These are phyloP conservation scores for Patella caerulea DNA, from an alignment of 2,888 invertebrate species.

Conservation along the genomic window DNA sequence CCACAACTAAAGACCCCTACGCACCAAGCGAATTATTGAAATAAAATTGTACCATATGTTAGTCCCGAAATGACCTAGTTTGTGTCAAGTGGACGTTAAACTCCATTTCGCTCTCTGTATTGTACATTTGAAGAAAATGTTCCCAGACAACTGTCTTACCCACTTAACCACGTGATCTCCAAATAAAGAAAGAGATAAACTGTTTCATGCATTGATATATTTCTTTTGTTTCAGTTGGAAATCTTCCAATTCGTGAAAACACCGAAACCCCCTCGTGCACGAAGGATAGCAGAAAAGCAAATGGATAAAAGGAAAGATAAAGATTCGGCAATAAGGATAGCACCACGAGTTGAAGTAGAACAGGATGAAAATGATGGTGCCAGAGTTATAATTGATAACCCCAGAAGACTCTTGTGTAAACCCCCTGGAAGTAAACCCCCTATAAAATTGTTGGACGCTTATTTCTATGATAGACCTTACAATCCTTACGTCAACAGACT, in stretches of 20 bases:
- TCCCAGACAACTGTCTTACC: too few species aligned
- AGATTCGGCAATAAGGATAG: neutral
- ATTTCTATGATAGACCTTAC: too few species aligned
- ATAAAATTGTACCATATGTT: too few species aligned
- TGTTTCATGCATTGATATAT: neutral
- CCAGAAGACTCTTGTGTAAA: neutral
- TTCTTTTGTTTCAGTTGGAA: neutral
- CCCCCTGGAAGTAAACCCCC: neutral
- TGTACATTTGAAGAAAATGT: too few species aligned
- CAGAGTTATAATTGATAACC: neutral
- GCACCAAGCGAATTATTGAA: too few species aligned
- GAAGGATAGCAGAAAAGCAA: neutral
- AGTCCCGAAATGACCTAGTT: too few species aligned
- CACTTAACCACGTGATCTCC: too few species aligned
- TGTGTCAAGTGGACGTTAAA: too few species aligned
- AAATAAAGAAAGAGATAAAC: neutral
- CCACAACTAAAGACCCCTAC: too few species aligned
- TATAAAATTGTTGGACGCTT: neutral
- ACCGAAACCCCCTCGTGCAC: neutral
- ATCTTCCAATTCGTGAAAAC: neutral
- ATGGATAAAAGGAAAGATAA: neutral
- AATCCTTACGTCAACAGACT: too few species aligned
- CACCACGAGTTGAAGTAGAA: neutral
- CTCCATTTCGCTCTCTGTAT: too few species aligned
- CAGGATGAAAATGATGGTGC: neutral